Evolutionary conservation across 2,797 vertebrate species (phyloP), one percentile per base, ranked within the genome.

Genomic region (Periophthalmus magnuspinnatus): DNA sequence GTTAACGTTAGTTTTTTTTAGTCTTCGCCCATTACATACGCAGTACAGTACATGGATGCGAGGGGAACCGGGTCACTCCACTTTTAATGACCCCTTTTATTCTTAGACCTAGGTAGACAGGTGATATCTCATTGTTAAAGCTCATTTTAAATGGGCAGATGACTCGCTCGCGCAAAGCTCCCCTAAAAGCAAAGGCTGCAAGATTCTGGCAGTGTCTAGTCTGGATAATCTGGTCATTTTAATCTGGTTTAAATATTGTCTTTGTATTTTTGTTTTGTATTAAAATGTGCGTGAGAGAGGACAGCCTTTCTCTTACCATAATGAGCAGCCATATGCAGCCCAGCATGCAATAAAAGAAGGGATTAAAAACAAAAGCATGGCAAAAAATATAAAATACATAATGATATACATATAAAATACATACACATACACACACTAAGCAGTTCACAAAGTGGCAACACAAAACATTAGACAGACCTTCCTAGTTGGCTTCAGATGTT

Each of bases 41-140:
- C 67, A 10, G 38, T 32, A 41, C 54, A 52, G 8, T 50, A 22
- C 73, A 80, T 82, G 67, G 77, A 83, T 78, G 67, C 1, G 28
- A 77, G 82, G 63, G 55, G 80, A 81, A 81, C 75, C 36, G 16
- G 76, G 56, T 24, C 75, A 73, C 74, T 74, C 32, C 71, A 70
- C 69, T 69, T 78, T 79, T 86, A 82, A 89, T 84, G 72, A 73
- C 48, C 56, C 76, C 74, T 78, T 74, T 79, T 70, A 77, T 82
- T 61, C 70, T 78, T 74, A 54, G 79, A 78, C 76, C 71, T 32
- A 75, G 70, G 61, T 79, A 77, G 77, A 84, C 76, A 84, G 85
- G 84, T 80, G 67, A 82, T 83, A 73, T 74, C 67, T 82, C 84
- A 81, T 77, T 34, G 17, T 74, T 81, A 86, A 89, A 80, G 78